Percentiles rank a stretch among this genome's conserved stretches.
These are phyloP conservation scores for Jordanella pulchra DNA, from an alignment of 2,797 vertebrate genomes.

Conservation along the genomic window DNA sequence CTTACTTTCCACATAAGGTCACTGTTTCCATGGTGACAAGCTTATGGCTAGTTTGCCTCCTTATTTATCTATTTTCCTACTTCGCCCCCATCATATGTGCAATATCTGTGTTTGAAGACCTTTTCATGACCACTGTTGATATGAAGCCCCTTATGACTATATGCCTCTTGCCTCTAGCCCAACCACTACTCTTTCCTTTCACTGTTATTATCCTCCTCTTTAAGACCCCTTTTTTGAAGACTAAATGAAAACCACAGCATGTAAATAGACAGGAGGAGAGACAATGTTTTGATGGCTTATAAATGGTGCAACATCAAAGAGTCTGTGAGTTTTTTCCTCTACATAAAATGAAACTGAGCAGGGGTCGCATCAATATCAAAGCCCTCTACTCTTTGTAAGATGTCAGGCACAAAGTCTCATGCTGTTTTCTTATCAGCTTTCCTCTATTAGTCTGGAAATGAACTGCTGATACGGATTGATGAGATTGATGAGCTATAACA, in stretches of 20 bases:
- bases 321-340: conserved; percentile 50
- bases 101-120: conserved; percentile 73
- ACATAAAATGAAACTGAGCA: conserved; percentile 62
- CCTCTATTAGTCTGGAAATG: conserved; percentile 71
- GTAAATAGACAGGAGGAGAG: conserved; percentile 55
- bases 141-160: conserved; percentile 2
- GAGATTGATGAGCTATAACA: conserved; percentile 76
- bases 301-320: conserved; percentile 74
- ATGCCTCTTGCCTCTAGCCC: background rate
- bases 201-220: conserved; percentile 38
- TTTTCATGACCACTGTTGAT: conserved; percentile 51
- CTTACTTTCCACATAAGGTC: conserved; percentile 74
- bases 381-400: conserved; percentile 53
- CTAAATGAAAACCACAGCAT: conserved; percentile 53
- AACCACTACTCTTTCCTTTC: conserved; percentile 46
- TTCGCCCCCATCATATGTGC: conserved; percentile 67
- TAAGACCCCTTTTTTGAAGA: conserved; percentile 46
- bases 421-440: conserved; percentile 73
- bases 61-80: conserved; percentile 68
- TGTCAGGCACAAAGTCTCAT: conserved; percentile 59
- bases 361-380: conserved; percentile 74
- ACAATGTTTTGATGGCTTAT: conserved; percentile 62
- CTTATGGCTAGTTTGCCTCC: conserved; percentile 73
- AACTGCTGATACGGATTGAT: conserved; percentile 77
- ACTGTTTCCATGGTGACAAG: conserved; percentile 78